These are phyloP conservation scores for Aporophyla nigra DNA, from an alignment of 2,888 invertebrate genomes.

Conservation along the genomic window DNA sequence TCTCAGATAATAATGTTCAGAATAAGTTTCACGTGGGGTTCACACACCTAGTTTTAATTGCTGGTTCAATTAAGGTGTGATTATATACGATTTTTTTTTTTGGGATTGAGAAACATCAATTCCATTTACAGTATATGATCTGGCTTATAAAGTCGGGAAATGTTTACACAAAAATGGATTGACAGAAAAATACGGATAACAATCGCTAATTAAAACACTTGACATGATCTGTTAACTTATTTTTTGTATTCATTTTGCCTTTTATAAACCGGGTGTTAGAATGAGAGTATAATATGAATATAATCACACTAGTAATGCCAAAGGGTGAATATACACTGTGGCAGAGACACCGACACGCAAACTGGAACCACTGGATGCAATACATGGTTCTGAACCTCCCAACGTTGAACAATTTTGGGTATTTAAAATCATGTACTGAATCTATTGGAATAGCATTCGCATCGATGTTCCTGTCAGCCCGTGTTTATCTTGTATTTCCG, in stretches of 20 bases:
- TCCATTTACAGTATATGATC: not conserved
- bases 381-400: not conserved
- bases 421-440: not conserved
- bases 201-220: not conserved
- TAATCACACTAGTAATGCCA: not conserved
- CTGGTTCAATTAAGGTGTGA: not conserved
- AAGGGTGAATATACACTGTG: not conserved
- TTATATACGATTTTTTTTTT: not conserved
- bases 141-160: not conserved
- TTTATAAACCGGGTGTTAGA: not conserved
- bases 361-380: not conserved
- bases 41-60: not conserved
- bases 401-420: not conserved
- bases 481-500: not conserved
- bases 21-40: conserved; percentile 35
- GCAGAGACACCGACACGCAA: not conserved
- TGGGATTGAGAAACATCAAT: not conserved
- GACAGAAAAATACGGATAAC: not conserved
- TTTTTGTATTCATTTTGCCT: not conserved
- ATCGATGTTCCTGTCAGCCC: not conserved
- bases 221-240: not conserved
- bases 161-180: not conserved
- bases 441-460: not conserved
- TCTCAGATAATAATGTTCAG: conserved; percentile 51
- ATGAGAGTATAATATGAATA: not conserved